These are phyloP conservation scores for Calycopis cecrops DNA, from an alignment of 1,140 invertebrate species.

Conservation along the genomic window DNA sequence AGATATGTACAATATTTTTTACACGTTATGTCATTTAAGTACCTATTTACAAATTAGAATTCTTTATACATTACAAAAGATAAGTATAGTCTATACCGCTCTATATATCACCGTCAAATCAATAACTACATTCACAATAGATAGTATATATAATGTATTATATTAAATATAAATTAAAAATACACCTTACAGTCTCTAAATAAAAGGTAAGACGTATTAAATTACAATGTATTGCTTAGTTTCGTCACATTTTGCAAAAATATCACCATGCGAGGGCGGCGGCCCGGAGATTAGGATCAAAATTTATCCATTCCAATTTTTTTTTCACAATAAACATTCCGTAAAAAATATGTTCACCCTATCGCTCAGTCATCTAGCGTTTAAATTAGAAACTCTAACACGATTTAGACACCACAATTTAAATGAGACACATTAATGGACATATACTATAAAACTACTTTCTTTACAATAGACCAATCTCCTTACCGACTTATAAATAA, in stretches of 20 bases:
- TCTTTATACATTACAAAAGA: conserved; percentile 74
- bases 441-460: conserved; percentile 64
- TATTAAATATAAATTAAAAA: conserved; percentile 64
- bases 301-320: conserved; percentile 31
- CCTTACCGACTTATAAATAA: conserved; percentile 50
- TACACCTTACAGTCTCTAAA: conserved; percentile 66
- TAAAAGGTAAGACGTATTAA: conserved; percentile 76
- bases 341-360: conserved; percentile 68
- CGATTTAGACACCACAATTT: conserved; percentile 71
- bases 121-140: conserved; percentile 73
- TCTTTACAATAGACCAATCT: conserved; percentile 49
- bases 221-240: conserved; percentile 81
- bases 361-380: conserved; percentile 66
- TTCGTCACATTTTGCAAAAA: conserved; percentile 81
- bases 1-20: conserved; percentile 75
- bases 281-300: conserved; percentile 31
- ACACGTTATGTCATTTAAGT: conserved; percentile 71
- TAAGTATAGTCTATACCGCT: conserved; percentile 53
- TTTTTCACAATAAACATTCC: conserved; percentile 42
- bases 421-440: conserved; percentile 72
- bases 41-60: conserved; percentile 75
- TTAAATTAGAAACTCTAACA: conserved; percentile 66
- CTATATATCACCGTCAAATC: conserved; percentile 71
- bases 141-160: conserved; percentile 50
- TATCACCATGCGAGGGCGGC: conserved; percentile 75